Base-by-base conservation (phyloP, 2,888 invertebrate species). In the Cartodere bifasciata region DNA sequence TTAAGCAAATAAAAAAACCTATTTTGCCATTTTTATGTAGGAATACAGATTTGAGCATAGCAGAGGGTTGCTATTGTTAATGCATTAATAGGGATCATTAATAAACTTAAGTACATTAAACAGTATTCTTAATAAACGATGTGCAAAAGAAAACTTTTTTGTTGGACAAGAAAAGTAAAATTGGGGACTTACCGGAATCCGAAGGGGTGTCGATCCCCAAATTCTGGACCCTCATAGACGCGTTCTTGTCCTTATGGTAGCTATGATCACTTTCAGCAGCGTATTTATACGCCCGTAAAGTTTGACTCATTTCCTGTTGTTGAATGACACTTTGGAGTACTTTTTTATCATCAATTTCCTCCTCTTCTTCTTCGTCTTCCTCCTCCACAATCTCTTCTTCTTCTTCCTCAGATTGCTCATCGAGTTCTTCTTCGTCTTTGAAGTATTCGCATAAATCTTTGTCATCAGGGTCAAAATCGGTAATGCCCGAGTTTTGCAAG, bases 161-260 rank as follows among this genome's bases (percentile, higher is more conserved):
- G n/a, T n/a, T n/a, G n/a, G n/a, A n/a, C n/a, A n/a, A n/a, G n/a
- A n/a, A n/a, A n/a, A n/a, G n/a, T n/a, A n/a, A n/a, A n/a, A n/a
- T n/a, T n/a, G n/a, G n/a, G n/a, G n/a, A 70, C 78, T 79, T 65
- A 75, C 88, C 86, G 40, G 88, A 87, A 70, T 88, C 88, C 23
- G 88, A 87, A 32, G 88, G 87, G 42, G 88, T 87, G 53, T 85
- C 84, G 14, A 85, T 72, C 44, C 83, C 84, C 29, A 82, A 70
- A 47, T 68, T 69, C 51, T 78, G 78, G 39, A 75, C 66, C 53
- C 65, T 67, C 56, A 63, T 64, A 34, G 48, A 47, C 16, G 55
- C 47, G 41, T 61, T 63, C 44, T 65, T 67, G 48, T 72, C 69
- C 41, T 74, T 72, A 42, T 76, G 71, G 43, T 85, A 84, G 62